Percentiles rank a stretch among this genome's conserved stretches.
Evolutionary conservation across 2,888 invertebrate genomes (phyloP).

Genomic region (Cantharis flavilabris): DNA sequence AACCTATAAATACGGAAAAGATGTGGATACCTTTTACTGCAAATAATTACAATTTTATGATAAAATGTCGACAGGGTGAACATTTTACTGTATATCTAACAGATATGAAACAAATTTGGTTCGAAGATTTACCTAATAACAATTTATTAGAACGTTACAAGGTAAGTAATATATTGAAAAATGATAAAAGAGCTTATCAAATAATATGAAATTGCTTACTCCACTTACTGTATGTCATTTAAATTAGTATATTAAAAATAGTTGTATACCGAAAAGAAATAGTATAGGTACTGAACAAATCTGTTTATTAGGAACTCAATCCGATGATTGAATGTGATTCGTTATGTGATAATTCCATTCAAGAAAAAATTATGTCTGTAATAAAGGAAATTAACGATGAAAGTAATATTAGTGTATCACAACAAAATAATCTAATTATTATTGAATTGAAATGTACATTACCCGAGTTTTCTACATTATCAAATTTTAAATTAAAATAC

Average conservation of each 20-base stretch:
- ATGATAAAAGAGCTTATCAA: background rate
- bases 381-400: conserved; percentile 35
- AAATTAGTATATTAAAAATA: too few relatives aligned
- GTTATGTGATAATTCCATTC: background rate
- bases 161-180: conserved; percentile 35
- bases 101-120: conserved; percentile 46
- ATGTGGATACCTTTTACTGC: conserved; percentile 45
- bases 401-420: conserved; percentile 10
- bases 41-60: conserved; percentile 39
- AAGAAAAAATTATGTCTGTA: background rate
- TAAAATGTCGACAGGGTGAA: conserved; percentile 34
- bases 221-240: too few relatives aligned
- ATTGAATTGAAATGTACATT: conserved; percentile 31
- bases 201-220: background rate
- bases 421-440: conserved; percentile 20
- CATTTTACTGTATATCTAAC: conserved; percentile 39
- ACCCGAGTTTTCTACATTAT: conserved; percentile 25
- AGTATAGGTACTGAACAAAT: background rate
- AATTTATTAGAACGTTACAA: conserved; percentile 41
- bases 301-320: conserved; percentile 42
- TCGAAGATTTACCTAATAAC: conserved; percentile 35
- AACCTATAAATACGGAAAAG: background rate
- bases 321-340: conserved; percentile 39
- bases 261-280: too few relatives aligned
- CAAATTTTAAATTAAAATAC: conserved; percentile 31